A percentile compares a stretch with the other conserved stretches of the same genome.
Evolutionary conservation across 1,140 invertebrate genomes (phyloP).

Genomic region (Thaumatotibia leucotreta): DNA sequence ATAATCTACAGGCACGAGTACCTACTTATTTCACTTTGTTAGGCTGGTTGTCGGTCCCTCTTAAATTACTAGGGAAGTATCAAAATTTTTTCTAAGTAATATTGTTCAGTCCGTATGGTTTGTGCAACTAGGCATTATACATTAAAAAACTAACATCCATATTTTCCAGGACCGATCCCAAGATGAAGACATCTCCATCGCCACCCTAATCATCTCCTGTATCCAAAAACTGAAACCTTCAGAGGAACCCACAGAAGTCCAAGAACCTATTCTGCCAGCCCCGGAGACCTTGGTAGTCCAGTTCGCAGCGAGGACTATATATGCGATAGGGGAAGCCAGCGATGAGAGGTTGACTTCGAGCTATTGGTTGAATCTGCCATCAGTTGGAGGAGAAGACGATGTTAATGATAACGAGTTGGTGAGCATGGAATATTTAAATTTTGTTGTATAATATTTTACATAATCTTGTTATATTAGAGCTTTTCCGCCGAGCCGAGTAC

Average conservation of each 20-base stretch:
- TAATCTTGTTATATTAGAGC: too few species aligned
- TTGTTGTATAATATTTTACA: too few species aligned
- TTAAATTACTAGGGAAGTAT: too few species aligned
- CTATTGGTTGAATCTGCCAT: constrained; percentile 84
- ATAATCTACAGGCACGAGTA: too few species aligned
- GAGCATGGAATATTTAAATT: too few species aligned
- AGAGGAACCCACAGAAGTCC: constrained; percentile 42
- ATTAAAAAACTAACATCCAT: background rate
- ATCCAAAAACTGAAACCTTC: constrained; percentile 50
- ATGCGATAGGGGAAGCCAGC: constrained; percentile 77
- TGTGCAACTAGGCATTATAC: too few species aligned
- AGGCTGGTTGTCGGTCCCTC: too few species aligned
- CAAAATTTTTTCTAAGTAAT: too few species aligned
- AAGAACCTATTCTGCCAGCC: constrained; percentile 37
- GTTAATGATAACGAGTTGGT: constrained; percentile 76
- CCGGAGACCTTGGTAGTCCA: constrained; percentile 86
- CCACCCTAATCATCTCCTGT: constrained; percentile 43
- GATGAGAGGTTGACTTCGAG: constrained; percentile 83
- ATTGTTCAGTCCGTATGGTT: too few species aligned
- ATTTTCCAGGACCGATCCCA: constrained; percentile 61
- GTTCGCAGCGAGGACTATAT: constrained; percentile 83
- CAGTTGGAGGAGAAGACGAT: constrained; percentile 75
- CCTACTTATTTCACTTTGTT: too few species aligned
- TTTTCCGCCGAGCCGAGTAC: too few species aligned
- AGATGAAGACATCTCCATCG: constrained; percentile 65